Evolutionary conservation across 64 coral and sea anemone genomes (phyloP).

Genomic region (Platygyra sinensis): DNA sequence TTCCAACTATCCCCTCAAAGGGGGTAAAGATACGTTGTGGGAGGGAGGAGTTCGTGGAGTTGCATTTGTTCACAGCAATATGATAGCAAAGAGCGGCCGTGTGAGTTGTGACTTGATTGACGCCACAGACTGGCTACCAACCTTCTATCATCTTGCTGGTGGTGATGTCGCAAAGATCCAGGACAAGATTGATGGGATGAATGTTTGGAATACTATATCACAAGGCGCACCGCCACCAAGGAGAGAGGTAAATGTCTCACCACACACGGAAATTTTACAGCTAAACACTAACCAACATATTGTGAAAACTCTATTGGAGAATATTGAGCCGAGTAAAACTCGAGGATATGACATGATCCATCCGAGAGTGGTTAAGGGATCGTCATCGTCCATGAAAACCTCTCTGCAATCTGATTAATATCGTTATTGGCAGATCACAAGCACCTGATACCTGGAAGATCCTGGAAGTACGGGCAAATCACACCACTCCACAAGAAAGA

Average conservation of each 20-base stretch:
- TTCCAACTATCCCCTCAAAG: constrained; percentile 90
- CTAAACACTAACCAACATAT: neutral
- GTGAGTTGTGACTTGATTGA: constrained; percentile 91
- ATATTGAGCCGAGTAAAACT: constrained; percentile 34
- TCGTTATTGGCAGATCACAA: constrained; percentile 26
- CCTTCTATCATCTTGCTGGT: constrained; percentile 91
- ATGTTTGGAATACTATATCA: constrained; percentile 88
- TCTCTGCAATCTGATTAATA: constrained; percentile 21
- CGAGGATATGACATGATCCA: constrained; percentile 38
- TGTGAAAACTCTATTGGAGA: constrained; percentile 21
- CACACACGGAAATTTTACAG: too few species aligned
- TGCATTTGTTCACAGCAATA: constrained; percentile 86
- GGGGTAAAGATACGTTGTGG: constrained; percentile 98
- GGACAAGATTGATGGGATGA: constrained; percentile 74
- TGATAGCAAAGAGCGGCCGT: constrained; percentile 76
- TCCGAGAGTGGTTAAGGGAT: constrained; percentile 14
- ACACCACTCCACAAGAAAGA: constrained; percentile 63
- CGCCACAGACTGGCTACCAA: constrained; percentile 97
- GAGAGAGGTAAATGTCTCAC: constrained; percentile 47
- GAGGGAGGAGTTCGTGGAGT: constrained; percentile 99
- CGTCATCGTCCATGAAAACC: constrained; percentile 5
- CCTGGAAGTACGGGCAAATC: constrained; percentile 71
- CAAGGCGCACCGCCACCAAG: constrained; percentile 68
- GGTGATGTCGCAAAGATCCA: constrained; percentile 76
- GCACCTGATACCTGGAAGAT: constrained; percentile 68